phyloP scores from a whole-genome alignment of 2,113 vertebrate genomes.

The Semnornis frantzii region DNA sequence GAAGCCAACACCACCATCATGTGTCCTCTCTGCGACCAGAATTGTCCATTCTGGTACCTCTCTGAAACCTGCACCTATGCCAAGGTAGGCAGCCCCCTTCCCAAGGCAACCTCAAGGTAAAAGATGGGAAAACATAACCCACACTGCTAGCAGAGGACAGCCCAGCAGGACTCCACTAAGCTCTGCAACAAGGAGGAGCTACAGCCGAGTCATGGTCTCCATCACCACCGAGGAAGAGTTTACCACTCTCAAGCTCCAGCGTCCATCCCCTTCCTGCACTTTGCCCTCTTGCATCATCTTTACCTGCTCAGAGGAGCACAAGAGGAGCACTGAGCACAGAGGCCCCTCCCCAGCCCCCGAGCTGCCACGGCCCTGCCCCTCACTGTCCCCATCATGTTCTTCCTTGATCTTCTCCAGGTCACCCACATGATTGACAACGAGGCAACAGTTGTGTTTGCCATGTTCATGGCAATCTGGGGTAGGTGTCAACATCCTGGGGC shows the following conservation, averaged over 20 bases:
- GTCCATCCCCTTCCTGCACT: too few species aligned
- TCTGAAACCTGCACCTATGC: constrained; percentile 88
- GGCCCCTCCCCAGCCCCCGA: fast-evolving
- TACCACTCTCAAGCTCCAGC: too few species aligned
- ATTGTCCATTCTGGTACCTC: constrained; percentile 79
- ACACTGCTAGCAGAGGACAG: background rate
- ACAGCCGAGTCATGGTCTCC: fast-evolving
- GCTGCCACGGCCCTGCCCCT: too few species aligned
- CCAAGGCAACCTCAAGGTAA: background rate
- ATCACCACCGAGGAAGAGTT: background rate
- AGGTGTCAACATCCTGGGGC: constrained; percentile 29
- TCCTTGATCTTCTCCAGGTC: constrained; percentile 73
- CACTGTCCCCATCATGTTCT: background rate
- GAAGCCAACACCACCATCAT: constrained; percentile 78
- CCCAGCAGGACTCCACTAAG: background rate
- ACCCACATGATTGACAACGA: constrained; percentile 94
- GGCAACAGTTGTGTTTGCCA: constrained; percentile 89
- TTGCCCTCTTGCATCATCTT: too few species aligned
- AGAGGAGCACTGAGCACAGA: background rate
- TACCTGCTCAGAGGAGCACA: too few species aligned
- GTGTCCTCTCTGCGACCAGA: constrained; percentile 89
- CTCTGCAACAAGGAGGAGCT: background rate
- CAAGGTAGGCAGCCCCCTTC: constrained; percentile 74
- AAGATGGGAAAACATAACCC: background rate
- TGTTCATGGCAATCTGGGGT: constrained; percentile 97